Conservation (phyloP, 1,140 invertebrate genomes). For the Dendroctonus valens region DNA sequence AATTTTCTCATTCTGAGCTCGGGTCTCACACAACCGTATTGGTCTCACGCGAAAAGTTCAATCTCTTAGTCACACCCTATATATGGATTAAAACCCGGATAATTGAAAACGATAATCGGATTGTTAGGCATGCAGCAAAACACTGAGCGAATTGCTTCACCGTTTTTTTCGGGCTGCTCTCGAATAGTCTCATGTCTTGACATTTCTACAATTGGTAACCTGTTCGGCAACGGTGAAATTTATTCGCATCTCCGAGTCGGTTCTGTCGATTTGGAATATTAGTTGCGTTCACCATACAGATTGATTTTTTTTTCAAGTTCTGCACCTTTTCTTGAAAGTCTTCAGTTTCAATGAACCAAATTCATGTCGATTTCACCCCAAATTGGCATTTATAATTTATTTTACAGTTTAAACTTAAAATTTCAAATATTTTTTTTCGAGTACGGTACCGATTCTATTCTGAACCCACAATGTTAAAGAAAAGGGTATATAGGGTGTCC, state of each 20-base stretch:
- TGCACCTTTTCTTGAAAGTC: background rate
- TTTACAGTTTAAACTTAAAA: too few relatives aligned
- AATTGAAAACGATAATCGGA: background rate
- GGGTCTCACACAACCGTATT: too few relatives aligned
- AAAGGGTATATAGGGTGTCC: too few relatives aligned
- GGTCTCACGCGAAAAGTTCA: too few relatives aligned
- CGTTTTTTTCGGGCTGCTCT: background rate
- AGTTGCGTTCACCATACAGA: background rate
- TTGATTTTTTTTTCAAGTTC: background rate
- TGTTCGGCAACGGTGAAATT: conserved; percentile 8
- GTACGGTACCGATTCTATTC: too few relatives aligned
- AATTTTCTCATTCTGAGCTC: too few relatives aligned
- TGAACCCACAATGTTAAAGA: too few relatives aligned
- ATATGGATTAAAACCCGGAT: too few relatives aligned
- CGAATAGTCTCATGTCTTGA: conserved; percentile 16
- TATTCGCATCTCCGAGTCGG: conserved; percentile 5
- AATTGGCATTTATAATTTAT: background rate
- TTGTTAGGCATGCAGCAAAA: background rate
- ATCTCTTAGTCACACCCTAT: too few relatives aligned
- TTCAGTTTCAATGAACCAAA: background rate
- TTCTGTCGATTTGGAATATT: background rate
- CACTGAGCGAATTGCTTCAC: conserved; percentile 6
- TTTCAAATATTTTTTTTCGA: too few relatives aligned
- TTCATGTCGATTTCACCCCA: background rate
- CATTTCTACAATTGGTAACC: conserved; percentile 17